Evolutionary conservation across 2,888 invertebrate species (phyloP), one percentile per base, ranked within the genome.

Genomic region (Dryocosmus kuriphilus): DNA sequence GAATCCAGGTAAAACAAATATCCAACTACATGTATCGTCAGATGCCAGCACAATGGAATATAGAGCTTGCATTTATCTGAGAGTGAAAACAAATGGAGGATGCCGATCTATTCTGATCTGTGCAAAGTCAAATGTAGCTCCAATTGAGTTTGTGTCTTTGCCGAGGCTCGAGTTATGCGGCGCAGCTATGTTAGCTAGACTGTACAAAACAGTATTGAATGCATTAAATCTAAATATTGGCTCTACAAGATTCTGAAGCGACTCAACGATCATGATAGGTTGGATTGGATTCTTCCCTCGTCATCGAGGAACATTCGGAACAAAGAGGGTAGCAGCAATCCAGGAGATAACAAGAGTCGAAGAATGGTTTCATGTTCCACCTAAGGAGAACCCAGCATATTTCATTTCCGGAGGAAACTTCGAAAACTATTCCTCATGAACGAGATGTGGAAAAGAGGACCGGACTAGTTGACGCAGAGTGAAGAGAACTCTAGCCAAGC

Each of bases 151-250:
- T 1, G 46, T 79, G 0, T 74, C 80, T 0, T 75, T 85, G 19
- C 82, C 84, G 24, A 57, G 80, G 8, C 41, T 82, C 0, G 82
- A 84, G 55, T 67, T 83, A 30, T 83, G 82, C 22, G 78, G 79
- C 14, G 79, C 80, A 19, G 71, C 77, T 19, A 62, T 82, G 11
- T 55, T 82, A 11, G 74, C 81, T 3, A 60, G 76, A 24, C 55
- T 83, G n/a, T 62, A 62, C 14, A 61, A 27, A 16, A 76, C 60
- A 32, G 80, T 81, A 11, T 65, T 61, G n/a, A n/a, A n/a, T n/a
- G n/a, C n/a, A n/a, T n/a, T n/a, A n/a, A n/a, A n/a, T n/a, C n/a
- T n/a, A n/a, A n/a, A n/a, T n/a, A n/a, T n/a, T n/a, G n/a, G n/a
- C n/a, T n/a, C n/a, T n/a, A n/a, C n/a, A n/a, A n/a, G n/a, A n/a